Percentiles rank a stretch among this genome's conserved stretches.
Conservation (phyloP, 2,888 invertebrate species). For the Hydrotaea cyrtoneurina region DNA sequence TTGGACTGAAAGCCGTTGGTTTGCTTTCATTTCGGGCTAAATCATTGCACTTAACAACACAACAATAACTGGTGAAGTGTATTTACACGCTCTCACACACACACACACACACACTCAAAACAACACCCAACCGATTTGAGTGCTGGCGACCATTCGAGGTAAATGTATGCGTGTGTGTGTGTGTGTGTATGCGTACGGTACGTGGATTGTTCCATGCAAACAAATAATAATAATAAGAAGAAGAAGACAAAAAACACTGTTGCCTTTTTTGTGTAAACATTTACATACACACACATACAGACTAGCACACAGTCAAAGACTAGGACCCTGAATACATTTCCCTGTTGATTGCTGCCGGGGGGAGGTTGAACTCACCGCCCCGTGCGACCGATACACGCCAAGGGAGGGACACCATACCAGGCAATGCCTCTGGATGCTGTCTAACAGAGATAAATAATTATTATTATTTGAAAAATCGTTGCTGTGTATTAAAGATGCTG, state of each 20-base stretch:
- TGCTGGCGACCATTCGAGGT: neutral
- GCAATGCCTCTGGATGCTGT: neutral
- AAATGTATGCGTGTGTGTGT: neutral
- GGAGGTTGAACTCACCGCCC: neutral
- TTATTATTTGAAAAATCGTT: slow-evolving; percentile 9
- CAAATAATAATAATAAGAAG: slow-evolving; percentile 24
- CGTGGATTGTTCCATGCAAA: neutral
- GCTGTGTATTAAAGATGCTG: neutral
- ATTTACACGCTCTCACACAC: neutral
- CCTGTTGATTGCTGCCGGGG: neutral
- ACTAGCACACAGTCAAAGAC: neutral
- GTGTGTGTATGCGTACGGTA: slow-evolving; percentile 4
- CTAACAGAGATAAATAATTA: slow-evolving; percentile 27
- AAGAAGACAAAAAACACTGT: slow-evolving; percentile 15
- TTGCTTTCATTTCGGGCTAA: slow-evolving; percentile 14
- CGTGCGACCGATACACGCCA: neutral
- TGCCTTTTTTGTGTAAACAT: slow-evolving; percentile 35
- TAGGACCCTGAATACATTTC: neutral
- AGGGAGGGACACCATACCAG: neutral
- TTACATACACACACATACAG: slow-evolving; percentile 12
- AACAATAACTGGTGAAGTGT: slow-evolving; percentile 4
- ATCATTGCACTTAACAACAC: neutral
- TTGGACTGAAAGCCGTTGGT: neutral
- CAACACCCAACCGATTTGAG: neutral
- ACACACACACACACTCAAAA: neutral